phyloP scores from a whole-genome alignment of 2,888 invertebrate species.

The Acronicta leporina region DNA sequence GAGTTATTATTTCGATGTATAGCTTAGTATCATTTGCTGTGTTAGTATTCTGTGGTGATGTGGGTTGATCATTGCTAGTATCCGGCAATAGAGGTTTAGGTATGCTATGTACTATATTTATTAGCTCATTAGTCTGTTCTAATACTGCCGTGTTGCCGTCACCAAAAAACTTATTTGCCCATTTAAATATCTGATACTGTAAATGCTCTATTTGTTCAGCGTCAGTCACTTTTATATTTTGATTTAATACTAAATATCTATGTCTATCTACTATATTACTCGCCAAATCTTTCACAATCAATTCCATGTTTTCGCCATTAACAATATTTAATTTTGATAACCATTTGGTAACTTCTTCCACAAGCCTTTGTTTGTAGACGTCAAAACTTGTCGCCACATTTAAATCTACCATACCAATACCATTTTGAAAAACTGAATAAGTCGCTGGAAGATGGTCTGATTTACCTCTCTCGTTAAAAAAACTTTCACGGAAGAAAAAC shows the following conservation, averaged over 20 bases:
- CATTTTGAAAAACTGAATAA: slow-evolving; percentile 19
- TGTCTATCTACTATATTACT: slow-evolving; percentile 74
- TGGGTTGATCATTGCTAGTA: neutral
- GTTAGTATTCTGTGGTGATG: neutral
- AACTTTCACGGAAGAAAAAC: slow-evolving; percentile 39
- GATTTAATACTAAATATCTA: slow-evolving; percentile 71
- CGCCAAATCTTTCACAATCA: slow-evolving; percentile 66
- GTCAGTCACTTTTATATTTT: slow-evolving; percentile 50
- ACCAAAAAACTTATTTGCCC: slow-evolving; percentile 68
- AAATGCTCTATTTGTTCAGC: slow-evolving; percentile 73
- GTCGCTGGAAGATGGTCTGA: slow-evolving; percentile 16
- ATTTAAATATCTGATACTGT: slow-evolving; percentile 78
- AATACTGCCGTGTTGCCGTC: slow-evolving; percentile 62
- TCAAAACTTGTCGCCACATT: slow-evolving; percentile 12
- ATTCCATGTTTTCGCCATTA: slow-evolving; percentile 16
- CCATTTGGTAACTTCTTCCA: slow-evolving; percentile 41
- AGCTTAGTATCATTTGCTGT: slow-evolving; percentile 3
- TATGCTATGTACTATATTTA: slow-evolving; percentile 66
- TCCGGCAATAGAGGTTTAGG: slow-evolving; percentile 52
- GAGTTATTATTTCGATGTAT: slow-evolving; percentile 9
- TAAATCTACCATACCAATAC: neutral
- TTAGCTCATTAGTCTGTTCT: slow-evolving; percentile 64
- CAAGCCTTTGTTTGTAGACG: slow-evolving; percentile 25
- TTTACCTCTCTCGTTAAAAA: slow-evolving; percentile 17
- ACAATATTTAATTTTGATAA: slow-evolving; percentile 21